Evolutionary conservation across 2,113 vertebrate species (phyloP).

Genomic region (Larimichthys polyactis): DNA sequence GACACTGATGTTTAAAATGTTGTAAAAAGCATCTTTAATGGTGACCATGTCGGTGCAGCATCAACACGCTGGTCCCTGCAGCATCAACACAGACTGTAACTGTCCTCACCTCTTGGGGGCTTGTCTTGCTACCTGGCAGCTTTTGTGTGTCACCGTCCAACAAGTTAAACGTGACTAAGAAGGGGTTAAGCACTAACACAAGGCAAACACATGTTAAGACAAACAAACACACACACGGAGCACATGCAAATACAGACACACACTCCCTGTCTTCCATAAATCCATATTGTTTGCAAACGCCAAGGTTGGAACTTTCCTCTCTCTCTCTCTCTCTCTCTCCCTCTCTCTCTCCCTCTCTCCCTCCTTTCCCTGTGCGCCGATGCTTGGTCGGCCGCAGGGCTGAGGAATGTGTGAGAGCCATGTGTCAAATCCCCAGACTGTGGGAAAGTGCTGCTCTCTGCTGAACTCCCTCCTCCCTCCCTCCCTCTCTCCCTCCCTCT

Average conservation of each 20-base stretch:
- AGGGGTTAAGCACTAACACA: slow-evolving; percentile 46
- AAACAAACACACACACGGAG: slow-evolving; percentile 36
- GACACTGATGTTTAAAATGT: slow-evolving; percentile 8
- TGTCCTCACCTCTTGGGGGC: slow-evolving; percentile 6
- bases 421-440: slow-evolving; percentile 98
- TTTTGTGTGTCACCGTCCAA: background rate
- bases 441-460: slow-evolving; percentile 98
- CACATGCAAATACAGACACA: slow-evolving; percentile 49
- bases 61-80: background rate
- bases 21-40: background rate
- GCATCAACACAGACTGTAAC: background rate
- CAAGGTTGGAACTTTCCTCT: slow-evolving; percentile 87
- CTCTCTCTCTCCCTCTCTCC: slow-evolving; percentile 19
- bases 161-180: background rate
- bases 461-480: slow-evolving; percentile 84
- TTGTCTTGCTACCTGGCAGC: slow-evolving; percentile 13
- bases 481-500: slow-evolving; percentile 46
- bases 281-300: slow-evolving; percentile 81
- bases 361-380: slow-evolving; percentile 67
- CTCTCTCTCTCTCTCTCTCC: slow-evolving; percentile 24
- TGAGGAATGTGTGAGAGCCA: slow-evolving; percentile 97
- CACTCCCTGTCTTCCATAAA: slow-evolving; percentile 72
- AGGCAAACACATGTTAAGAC: slow-evolving; percentile 59
- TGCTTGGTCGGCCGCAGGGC: slow-evolving; percentile 88
- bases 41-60: slow-evolving; percentile 4